A percentile compares a stretch with the other conserved stretches of the same genome.
Evolutionary conservation across 2,797 vertebrate genomes (phyloP).

Genomic region (Sebastes hopkinsi): DNA sequence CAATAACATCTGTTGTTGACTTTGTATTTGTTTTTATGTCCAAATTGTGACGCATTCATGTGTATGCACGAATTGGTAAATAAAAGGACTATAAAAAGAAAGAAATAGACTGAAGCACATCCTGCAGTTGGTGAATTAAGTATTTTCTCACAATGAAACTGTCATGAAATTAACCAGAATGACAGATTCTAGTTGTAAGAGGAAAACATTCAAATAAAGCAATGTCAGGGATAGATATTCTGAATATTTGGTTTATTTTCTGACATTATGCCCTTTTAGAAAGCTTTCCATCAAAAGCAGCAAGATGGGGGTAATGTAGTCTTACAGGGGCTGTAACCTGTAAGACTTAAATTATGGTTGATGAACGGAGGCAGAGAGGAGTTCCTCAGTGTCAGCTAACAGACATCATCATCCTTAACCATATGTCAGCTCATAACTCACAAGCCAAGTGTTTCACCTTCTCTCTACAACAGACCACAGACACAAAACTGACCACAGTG

Average conservation of each 20-base stretch:
- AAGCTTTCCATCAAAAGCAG: not conserved
- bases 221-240: not conserved
- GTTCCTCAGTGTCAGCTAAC: not conserved
- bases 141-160: not conserved
- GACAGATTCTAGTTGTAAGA: not conserved
- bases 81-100: not conserved
- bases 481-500: not conserved
- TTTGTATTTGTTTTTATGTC: not conserved
- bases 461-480: not conserved
- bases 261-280: not conserved
- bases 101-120: not conserved
- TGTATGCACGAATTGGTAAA: not conserved
- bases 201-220: not conserved
- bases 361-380: not conserved
- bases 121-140: not conserved
- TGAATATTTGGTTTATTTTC: not conserved
- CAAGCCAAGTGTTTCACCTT: not conserved
- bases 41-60: not conserved
- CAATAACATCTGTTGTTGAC: too few species aligned
- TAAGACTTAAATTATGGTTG: not conserved
- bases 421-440: slow-evolving; percentile 16
- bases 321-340: too few species aligned
- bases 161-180: not conserved
- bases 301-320: not conserved
- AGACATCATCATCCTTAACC: slow-evolving; percentile 3